Evolutionary conservation across 2,797 vertebrate species (phyloP).

Genomic region (Lepilemur septentrionalis): DNA sequence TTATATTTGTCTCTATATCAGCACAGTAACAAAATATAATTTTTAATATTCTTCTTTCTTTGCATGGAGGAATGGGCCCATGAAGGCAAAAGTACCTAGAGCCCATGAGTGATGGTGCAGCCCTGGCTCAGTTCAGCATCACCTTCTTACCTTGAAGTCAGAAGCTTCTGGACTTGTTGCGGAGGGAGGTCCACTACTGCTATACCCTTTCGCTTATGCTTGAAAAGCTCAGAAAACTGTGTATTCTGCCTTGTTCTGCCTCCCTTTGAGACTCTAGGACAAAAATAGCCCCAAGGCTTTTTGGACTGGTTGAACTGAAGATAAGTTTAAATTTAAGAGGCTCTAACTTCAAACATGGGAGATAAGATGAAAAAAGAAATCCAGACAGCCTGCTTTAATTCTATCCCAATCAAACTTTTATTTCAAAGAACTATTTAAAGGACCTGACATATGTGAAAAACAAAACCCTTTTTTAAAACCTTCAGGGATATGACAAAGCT

Average conservation of each 20-base stretch:
- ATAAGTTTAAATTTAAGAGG: conserved; percentile 68
- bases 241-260: background rate
- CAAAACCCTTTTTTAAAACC: conserved; percentile 68
- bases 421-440: conserved; percentile 76
- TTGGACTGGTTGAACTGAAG: conserved; percentile 43
- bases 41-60: background rate
- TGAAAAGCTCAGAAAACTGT: background rate
- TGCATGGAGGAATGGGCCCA: background rate
- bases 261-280: conserved; percentile 42
- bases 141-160: background rate
- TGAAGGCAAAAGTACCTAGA: background rate
- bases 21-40: background rate
- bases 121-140: background rate
- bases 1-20: background rate
- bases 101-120: rapidly evolving
- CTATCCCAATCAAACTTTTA: conserved; percentile 62
- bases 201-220: background rate
- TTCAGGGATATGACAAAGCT: conserved; percentile 60
- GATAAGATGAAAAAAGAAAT: conserved; percentile 65
- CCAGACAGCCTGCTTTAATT: conserved; percentile 60
- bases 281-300: conserved; percentile 61
- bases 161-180: background rate
- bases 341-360: conserved; percentile 51
- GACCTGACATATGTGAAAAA: conserved; percentile 67
- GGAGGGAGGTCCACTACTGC: too few relatives aligned